Percentiles rank a stretch among this genome's conserved stretches.
These are phyloP conservation scores for Eudasyphora cyanicolor DNA, from an alignment of 2,888 invertebrate species.

Conservation along the genomic window DNA sequence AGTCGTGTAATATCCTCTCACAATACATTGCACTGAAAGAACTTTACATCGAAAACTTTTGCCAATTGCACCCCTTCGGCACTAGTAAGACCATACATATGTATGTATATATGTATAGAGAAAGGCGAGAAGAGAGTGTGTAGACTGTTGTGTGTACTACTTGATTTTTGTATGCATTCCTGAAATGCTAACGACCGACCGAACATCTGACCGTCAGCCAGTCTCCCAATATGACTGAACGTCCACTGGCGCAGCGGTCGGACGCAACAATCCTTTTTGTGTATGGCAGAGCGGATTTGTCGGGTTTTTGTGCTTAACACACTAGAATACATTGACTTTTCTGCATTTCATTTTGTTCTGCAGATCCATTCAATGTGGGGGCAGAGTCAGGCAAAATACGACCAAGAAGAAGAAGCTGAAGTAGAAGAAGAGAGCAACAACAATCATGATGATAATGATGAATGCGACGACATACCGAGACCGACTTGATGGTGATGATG, in stretches of 20 bases:
- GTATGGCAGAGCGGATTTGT: constrained; percentile 14
- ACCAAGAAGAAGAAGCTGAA: background rate
- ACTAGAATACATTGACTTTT: constrained; percentile 76
- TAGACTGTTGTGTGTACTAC: background rate
- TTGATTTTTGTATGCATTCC: background rate
- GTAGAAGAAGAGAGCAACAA: background rate
- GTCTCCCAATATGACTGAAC: constrained; percentile 23
- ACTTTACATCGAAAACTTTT: background rate
- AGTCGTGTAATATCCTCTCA: background rate
- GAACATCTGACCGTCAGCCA: constrained; percentile 22
- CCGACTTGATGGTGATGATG: background rate
- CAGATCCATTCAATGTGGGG: constrained; percentile 67
- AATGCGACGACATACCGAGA: too few species aligned
- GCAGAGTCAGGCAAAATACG: background rate
- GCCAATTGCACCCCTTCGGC: constrained; percentile 15
- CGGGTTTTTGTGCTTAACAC: constrained; percentile 38
- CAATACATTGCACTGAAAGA: constrained; percentile 7
- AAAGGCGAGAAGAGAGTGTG: background rate
- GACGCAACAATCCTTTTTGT: constrained; percentile 31
- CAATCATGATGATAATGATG: background rate
- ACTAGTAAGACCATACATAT: too few species aligned
- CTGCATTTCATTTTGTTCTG: constrained; percentile 74
- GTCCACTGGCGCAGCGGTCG: background rate
- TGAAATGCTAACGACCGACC: background rate
- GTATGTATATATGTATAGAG: too few species aligned